Percentiles rank a stretch among this genome's conserved stretches.
Conservation (phyloP, 1,140 invertebrate species). For the Heliconius melpomene region DNA sequence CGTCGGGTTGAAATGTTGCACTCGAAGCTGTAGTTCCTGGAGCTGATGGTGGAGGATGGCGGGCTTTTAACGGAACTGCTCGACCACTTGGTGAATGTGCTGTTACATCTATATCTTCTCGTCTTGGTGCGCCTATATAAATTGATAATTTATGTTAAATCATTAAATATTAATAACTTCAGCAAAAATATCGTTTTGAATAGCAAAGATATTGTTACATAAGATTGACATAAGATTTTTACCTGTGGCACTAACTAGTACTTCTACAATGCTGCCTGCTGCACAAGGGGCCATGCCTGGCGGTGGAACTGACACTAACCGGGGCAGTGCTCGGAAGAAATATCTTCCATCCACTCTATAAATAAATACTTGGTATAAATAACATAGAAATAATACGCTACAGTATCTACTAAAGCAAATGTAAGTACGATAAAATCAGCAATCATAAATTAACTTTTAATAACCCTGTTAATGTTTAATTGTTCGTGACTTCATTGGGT, state of each 20-base stretch:
- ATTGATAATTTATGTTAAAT: too few species aligned
- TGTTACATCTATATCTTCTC: constrained; percentile 92
- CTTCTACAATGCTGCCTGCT: constrained; percentile 96
- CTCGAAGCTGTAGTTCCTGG: constrained; percentile 81
- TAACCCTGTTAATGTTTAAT: constrained; percentile 20
- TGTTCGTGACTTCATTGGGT: constrained; percentile 13
- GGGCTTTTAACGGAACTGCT: constrained; percentile 59
- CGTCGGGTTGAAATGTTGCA: constrained; percentile 97
- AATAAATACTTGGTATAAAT: constrained; percentile 16
- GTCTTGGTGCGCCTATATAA: constrained; percentile 87
- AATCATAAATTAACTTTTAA: constrained; percentile 24
- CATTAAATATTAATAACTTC: too few species aligned
- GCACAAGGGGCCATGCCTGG: constrained; percentile 97
- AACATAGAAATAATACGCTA: not conserved
- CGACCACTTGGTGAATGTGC: constrained; percentile 93
- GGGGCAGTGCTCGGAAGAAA: constrained; percentile 93
- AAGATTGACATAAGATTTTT: constrained; percentile 83
- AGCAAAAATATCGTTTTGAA: too few species aligned
- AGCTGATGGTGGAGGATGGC: constrained; percentile 71
- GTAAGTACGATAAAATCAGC: constrained; percentile 3
- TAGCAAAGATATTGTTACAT: not conserved
- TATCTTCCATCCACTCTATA: constrained; percentile 82
- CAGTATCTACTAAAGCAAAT: not conserved
- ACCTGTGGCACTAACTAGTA: constrained; percentile 94
- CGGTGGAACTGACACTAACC: constrained; percentile 91